Evolutionary conservation across 2,797 vertebrate species (phyloP).

Genomic region (Sebastes oblongus): DNA sequence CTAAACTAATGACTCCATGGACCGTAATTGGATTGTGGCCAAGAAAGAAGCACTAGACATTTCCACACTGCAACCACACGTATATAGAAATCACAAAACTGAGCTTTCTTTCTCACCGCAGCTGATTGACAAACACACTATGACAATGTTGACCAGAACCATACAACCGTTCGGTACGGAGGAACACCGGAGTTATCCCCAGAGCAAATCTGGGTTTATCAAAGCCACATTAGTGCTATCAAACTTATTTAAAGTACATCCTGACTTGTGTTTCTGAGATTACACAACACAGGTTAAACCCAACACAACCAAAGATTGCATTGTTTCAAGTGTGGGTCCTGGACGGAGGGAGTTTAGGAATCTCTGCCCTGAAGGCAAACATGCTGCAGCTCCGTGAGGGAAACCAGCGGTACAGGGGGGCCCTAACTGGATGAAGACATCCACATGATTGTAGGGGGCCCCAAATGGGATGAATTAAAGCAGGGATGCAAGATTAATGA

Average conservation of each 20-base stretch:
- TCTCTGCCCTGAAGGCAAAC: slow-evolving; percentile 41
- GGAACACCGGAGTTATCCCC: slow-evolving; percentile 6
- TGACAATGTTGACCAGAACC: slow-evolving; percentile 34
- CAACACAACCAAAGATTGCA: not conserved
- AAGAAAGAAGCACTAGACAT: not conserved
- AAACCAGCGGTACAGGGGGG: slow-evolving; percentile 9
- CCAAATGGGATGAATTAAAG: slow-evolving; percentile 21
- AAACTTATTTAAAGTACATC: slow-evolving; percentile 4
- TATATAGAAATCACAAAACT: not conserved
- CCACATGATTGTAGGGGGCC: slow-evolving; percentile 9
- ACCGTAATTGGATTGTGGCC: not conserved
- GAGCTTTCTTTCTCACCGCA: not conserved
- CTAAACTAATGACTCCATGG: slow-evolving; percentile 31
- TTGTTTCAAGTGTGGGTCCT: slow-evolving; percentile 21
- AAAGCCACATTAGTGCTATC: slow-evolving; percentile 26
- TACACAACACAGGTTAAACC: slow-evolving; percentile 11
- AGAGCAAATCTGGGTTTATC: slow-evolving; percentile 20
- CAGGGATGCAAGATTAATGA: not conserved
- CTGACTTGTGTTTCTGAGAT: not conserved
- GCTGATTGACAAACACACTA: slow-evolving; percentile 16
- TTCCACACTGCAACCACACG: not conserved
- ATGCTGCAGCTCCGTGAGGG: slow-evolving; percentile 9
- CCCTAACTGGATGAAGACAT: slow-evolving; percentile 20
- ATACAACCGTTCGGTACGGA: not conserved
- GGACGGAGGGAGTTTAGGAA: slow-evolving; percentile 10